Evolutionary conservation across 2,113 vertebrate genomes (phyloP).

Genomic region (Atrichornis clamosus): DNA sequence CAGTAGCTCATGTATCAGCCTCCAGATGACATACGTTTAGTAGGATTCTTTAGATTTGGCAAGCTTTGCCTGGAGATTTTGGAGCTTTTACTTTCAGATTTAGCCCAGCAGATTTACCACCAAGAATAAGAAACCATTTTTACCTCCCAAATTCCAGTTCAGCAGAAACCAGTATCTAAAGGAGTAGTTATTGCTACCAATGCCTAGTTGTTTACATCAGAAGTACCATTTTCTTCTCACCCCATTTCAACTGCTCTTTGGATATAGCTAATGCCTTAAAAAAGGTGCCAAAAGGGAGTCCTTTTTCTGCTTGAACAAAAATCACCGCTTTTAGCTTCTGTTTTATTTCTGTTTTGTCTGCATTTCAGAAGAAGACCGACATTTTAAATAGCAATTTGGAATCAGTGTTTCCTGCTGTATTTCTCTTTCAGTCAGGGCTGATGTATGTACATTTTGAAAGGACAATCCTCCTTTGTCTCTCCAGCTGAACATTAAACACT

Average conservation of each 20-base stretch:
- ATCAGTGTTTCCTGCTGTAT: constrained; percentile 18
- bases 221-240: constrained; percentile 28
- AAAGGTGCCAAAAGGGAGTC: constrained; percentile 18
- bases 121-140: not conserved
- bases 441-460: constrained; percentile 2
- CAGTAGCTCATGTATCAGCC: not conserved
- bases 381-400: constrained; percentile 22
- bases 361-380: not conserved
- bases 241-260: constrained; percentile 10
- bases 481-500: not conserved
- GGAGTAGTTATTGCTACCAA: not conserved
- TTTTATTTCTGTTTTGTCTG: constrained; percentile 13
- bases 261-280: not conserved
- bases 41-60: not conserved
- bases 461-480: constrained; percentile 18
- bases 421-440: constrained; percentile 11
- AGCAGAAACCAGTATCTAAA: not conserved
- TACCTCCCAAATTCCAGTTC: not conserved
- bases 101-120: not conserved
- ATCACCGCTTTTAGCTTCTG: not conserved
- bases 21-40: not conserved
- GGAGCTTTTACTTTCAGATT: constrained; percentile 1
- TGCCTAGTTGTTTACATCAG: not conserved
- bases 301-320: constrained; percentile 40
- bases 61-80: not conserved